Conservation (phyloP, 1,140 invertebrate species). For the Pinna nobilis region DNA sequence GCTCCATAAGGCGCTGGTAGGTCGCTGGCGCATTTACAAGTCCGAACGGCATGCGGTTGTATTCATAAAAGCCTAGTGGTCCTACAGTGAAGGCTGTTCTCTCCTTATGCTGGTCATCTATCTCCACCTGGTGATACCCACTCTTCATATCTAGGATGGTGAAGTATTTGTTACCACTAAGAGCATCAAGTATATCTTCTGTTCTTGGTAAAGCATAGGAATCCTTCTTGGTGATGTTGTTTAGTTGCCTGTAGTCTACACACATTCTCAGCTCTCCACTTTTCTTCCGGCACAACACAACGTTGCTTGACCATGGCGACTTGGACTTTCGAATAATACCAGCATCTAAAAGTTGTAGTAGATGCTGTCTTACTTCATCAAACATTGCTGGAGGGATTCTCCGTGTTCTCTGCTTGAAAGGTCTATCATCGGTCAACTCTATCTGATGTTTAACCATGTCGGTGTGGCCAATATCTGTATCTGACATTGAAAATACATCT, state of each 20-base stretch:
- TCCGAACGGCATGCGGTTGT: constrained; percentile 39
- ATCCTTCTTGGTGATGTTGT: not conserved
- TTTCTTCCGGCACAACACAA: constrained; percentile 16
- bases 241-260: not conserved
- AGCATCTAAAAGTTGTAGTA: constrained; percentile 7
- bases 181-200: not conserved
- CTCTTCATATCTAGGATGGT: not conserved
- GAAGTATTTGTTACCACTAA: constrained; percentile 12
- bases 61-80: constrained; percentile 38
- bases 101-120: constrained; percentile 52
- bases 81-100: constrained; percentile 40
- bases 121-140: constrained; percentile 69
- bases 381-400: constrained; percentile 20
- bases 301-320: constrained; percentile 16
- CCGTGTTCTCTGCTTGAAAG: constrained; percentile 15
- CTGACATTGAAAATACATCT: constrained; percentile 16
- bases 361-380: constrained; percentile 24
- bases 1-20: constrained; percentile 56
- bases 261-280: not conserved
- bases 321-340: constrained; percentile 23
- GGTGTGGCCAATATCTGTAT: constrained; percentile 27
- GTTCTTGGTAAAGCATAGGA: not conserved
- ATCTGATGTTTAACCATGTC: constrained; percentile 18
- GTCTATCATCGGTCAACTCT: not conserved
- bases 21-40: constrained; percentile 47